phyloP scores from a whole-genome alignment of 2,113 vertebrate genomes.

The Megaceryle torquata region DNA sequence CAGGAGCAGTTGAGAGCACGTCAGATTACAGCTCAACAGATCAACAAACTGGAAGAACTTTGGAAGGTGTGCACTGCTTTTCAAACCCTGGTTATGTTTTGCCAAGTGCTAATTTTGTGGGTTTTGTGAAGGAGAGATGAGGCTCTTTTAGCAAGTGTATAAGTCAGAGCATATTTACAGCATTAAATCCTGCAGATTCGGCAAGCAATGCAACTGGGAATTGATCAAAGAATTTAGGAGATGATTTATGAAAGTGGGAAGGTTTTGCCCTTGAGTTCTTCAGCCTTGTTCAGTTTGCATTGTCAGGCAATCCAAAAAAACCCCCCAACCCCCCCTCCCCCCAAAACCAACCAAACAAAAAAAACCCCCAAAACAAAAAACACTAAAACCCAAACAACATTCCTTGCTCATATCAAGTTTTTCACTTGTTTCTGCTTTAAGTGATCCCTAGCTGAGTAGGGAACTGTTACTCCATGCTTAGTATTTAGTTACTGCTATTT shows the following conservation, averaged over 20 bases:
- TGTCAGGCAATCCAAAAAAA: not conserved
- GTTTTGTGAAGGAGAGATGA: not conserved
- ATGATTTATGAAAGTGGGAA: not conserved
- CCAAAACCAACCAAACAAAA: not conserved
- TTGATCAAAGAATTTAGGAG: not conserved
- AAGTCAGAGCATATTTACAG: not conserved
- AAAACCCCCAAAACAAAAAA: not conserved
- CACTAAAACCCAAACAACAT: not conserved
- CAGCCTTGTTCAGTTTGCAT: not conserved
- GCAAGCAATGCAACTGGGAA: not conserved
- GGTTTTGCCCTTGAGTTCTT: not conserved
- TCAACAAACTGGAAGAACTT: slow-evolving; percentile 97
- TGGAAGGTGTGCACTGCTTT: slow-evolving; percentile 86
- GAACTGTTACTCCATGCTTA: not conserved
- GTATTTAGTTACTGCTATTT: not conserved
- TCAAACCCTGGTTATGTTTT: fast-evolving
- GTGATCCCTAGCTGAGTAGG: not conserved
- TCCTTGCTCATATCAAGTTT: not conserved
- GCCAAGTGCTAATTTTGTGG: not conserved
- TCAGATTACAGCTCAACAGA: slow-evolving; percentile 97
- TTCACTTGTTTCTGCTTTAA: not conserved
- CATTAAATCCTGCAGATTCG: not conserved
- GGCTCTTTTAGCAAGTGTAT: fast-evolving
- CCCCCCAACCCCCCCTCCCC: not conserved
- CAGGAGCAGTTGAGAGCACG: slow-evolving; percentile 95